Conservation (phyloP, 2,113 vertebrate species). For the Gila orcuttii region DNA sequence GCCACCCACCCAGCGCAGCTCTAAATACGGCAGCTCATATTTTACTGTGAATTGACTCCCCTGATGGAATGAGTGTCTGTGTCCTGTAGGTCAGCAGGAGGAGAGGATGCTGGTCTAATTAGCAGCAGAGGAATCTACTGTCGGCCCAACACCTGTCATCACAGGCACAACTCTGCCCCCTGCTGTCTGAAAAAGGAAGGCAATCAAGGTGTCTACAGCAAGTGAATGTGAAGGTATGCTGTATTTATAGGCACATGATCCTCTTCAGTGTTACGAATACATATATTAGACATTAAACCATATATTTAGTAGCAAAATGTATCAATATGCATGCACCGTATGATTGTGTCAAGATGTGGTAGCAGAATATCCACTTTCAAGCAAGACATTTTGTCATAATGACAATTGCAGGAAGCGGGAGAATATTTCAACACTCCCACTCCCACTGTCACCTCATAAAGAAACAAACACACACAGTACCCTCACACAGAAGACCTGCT, state of each 20-base stretch:
- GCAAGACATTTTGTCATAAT: conserved; percentile 34
- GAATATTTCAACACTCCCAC: conserved; percentile 48
- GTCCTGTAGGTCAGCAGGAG: conserved; percentile 61
- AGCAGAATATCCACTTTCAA: conserved; percentile 5
- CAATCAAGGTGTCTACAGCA: not conserved
- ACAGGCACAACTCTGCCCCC: conserved; percentile 49
- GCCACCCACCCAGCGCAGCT: conserved; percentile 42
- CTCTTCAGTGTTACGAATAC: not conserved
- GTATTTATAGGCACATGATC: not conserved
- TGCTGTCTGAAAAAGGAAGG: conserved; percentile 46
- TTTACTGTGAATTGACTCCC: conserved; percentile 64
- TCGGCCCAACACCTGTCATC: conserved; percentile 52
- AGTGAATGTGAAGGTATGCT: conserved; percentile 31
- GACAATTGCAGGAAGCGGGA: conserved; percentile 43
- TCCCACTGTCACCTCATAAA: conserved; percentile 60
- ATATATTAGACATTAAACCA: not conserved
- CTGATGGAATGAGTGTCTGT: conserved; percentile 58
- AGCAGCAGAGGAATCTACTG: conserved; percentile 59
- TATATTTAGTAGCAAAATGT: not conserved
- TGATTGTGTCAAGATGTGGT: conserved; percentile 11
- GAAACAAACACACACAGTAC: conserved; percentile 78
- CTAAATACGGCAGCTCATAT: conserved; percentile 61
- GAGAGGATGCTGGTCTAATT: conserved; percentile 61
- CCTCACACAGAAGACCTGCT: conserved; percentile 68
- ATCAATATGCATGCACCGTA: not conserved